These are phyloP conservation scores for Sorex maritimensis DNA, from an alignment of 2,797 vertebrate genomes.

Conservation along the genomic window DNA sequence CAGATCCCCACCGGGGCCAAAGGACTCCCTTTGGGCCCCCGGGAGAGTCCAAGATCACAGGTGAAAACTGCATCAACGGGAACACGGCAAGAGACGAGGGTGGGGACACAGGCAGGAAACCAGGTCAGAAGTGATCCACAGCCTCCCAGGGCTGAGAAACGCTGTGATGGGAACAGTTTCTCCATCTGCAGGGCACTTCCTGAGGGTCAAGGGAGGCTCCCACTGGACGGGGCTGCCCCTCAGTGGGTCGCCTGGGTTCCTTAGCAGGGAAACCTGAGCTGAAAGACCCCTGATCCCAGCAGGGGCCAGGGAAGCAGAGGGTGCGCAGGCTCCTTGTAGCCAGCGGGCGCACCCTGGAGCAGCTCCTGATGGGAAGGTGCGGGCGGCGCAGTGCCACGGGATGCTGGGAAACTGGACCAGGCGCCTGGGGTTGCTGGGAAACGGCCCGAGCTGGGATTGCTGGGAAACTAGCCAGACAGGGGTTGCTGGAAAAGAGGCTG, in stretches of 20 bases:
- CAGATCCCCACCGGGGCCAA: too few relatives aligned
- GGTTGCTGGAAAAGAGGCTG: background rate
- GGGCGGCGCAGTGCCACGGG: accelerated
- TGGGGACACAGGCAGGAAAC: too few relatives aligned
- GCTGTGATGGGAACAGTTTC: background rate
- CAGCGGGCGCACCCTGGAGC: background rate
- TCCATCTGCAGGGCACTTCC: background rate
- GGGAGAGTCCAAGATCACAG: too few relatives aligned
- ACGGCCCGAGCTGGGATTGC: too few relatives aligned
- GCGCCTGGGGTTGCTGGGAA: background rate
- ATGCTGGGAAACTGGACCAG: background rate
- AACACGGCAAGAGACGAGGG: too few relatives aligned
- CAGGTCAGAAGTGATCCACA: too few relatives aligned
- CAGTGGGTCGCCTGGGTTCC: background rate
- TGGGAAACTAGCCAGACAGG: background rate
- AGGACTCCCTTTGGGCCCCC: too few relatives aligned
- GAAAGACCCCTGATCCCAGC: background rate
- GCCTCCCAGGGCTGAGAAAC: too few relatives aligned
- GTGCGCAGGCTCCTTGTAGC: background rate
- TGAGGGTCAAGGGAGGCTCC: background rate
- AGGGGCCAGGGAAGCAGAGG: background rate
- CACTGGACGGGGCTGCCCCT: background rate
- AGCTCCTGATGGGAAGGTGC: background rate
- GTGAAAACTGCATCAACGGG: too few relatives aligned
- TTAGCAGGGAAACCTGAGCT: background rate